Evolutionary conservation across 2,113 vertebrate species (phyloP).

Genomic region (Antigone vipio): DNA sequence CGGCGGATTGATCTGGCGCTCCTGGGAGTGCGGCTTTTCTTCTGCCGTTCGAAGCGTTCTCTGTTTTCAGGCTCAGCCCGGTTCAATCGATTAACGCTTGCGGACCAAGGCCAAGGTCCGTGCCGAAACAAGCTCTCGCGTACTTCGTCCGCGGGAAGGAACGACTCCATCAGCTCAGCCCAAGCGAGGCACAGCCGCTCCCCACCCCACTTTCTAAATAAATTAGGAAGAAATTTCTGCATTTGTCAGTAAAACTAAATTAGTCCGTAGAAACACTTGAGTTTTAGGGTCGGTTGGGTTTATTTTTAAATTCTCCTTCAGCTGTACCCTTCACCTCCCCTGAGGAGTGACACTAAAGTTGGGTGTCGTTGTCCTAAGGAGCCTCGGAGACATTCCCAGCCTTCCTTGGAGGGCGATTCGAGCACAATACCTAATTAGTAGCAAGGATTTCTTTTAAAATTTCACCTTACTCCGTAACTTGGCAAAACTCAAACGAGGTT

Average conservation of each 20-base stretch:
- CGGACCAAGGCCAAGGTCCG: neutral
- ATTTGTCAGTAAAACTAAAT: neutral
- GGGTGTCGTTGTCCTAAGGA: neutral
- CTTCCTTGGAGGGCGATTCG: neutral
- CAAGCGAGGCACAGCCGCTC: neutral
- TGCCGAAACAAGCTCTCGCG: rapidly evolving
- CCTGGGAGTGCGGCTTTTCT: neutral
- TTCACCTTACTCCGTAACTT: neutral
- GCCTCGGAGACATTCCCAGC: neutral
- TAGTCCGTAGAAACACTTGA: neutral
- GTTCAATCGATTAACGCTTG: neutral
- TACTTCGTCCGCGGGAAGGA: rapidly evolving
- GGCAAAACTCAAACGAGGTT: neutral
- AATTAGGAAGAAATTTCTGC: neutral
- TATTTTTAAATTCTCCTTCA: neutral
- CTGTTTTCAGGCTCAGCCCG: neutral
- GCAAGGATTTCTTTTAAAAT: neutral
- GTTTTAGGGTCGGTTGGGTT: neutral
- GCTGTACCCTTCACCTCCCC: neutral
- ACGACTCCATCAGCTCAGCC: too few species aligned
- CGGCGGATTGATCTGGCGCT: neutral
- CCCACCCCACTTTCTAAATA: neutral
- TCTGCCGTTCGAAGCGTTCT: rapidly evolving
- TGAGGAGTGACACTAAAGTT: neutral
- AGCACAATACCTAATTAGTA: neutral